Conservation (phyloP, 2,797 vertebrate genomes). For the Emydoidea blandingii region DNA sequence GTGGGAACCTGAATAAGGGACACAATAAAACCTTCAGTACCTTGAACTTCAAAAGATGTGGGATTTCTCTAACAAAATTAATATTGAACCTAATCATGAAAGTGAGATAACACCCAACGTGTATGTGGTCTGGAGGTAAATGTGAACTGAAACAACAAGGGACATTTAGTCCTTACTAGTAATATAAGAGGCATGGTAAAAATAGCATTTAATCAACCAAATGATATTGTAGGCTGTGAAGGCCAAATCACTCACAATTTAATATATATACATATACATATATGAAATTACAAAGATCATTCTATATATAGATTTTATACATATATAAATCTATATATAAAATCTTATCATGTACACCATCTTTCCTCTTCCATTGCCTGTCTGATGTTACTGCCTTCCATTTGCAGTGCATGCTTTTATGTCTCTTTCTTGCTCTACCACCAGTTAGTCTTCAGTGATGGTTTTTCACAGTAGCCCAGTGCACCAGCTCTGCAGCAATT, state of each 20-base stretch:
- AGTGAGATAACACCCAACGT: not conserved
- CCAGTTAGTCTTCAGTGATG: not conserved
- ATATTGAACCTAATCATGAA: not conserved
- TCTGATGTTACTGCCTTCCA: not conserved
- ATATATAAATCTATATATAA: rapidly evolving
- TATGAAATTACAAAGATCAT: not conserved
- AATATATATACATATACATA: not conserved
- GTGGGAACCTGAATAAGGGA: too few relatives aligned
- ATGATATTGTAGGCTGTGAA: not conserved
- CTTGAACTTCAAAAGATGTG: too few relatives aligned
- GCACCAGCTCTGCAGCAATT: rapidly evolving
- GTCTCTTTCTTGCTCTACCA: not conserved
- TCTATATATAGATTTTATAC: not conserved
- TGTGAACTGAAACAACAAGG: not conserved
- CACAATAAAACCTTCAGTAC: too few relatives aligned
- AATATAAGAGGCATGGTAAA: not conserved
- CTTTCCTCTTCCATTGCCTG: not conserved
- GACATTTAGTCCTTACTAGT: not conserved
- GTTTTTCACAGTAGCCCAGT: rapidly evolving
- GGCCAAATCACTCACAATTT: not conserved
- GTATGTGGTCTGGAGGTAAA: not conserved
- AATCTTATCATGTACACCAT: not conserved
- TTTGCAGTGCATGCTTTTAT: not conserved
- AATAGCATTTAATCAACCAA: not conserved
- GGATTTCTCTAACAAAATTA: not conserved